Base-by-base conservation (phyloP, 1,140 invertebrate genomes). In the Oedothorax gibbosus region DNA sequence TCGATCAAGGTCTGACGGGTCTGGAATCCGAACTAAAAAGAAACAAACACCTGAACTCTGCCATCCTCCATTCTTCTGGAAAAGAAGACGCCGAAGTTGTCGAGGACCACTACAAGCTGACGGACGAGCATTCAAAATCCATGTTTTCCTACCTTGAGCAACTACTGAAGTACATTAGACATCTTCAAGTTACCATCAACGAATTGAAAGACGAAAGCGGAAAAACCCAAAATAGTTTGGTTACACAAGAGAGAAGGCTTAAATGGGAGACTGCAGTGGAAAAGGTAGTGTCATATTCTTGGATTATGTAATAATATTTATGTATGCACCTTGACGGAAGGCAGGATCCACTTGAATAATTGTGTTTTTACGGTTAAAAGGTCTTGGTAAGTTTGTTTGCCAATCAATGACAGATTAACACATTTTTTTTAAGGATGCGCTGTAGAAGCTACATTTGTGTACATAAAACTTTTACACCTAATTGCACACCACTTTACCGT, bases 141-240 rank as follows among this genome's bases (percentile, higher is more conserved):
- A 66, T 35, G 81, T 84, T 84, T 21, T 10, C 71, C 3, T 73
- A 84, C 20, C 62, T 84, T 2, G 72, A 84, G 1, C 21, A 76
- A 12, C 71, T 84, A 11, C n/a, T 75, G 15, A 51, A 76, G 18
- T 18, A 66, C 20, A 75, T 84, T 7, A 35, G 75, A 51, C 81
- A 75, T 21, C 49, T 50, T 4, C 71, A 84, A 64, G 21, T 35
- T 14, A 68, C 14, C 0, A 53, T 84, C 15, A 51, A 76, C 20
- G 72, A 65, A 35, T 20, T 84, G 7, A 75, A 49, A 14, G 62
- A 51, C 5, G 51, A 84, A 21, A 84, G 76, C 57, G 15, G 15
- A 4, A 50, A 21, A 2, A 7, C 76, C 18, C 14, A 75, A 8
- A 76, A 66, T 11, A 11, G 51, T 11, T 20, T 84, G 18, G 35